A percentile compares a stretch with the other conserved stretches of the same genome.
Evolutionary conservation across 2,113 vertebrate species (phyloP).

Genomic region (Sitta europaea): DNA sequence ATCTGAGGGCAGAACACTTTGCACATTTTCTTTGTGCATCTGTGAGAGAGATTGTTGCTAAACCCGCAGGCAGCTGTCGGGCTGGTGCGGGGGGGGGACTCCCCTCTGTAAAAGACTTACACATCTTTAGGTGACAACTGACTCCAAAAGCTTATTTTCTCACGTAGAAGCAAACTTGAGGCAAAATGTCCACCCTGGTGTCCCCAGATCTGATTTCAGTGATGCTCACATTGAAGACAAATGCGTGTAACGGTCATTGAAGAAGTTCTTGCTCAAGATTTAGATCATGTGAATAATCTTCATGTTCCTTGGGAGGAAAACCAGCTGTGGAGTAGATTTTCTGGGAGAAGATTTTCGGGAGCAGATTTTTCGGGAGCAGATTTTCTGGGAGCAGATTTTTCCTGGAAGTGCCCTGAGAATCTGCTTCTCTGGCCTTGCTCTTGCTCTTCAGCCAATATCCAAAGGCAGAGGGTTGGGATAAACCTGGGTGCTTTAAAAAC

Average conservation of each 20-base stretch:
- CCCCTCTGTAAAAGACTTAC: background rate
- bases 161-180: background rate
- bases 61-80: background rate
- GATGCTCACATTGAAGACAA: background rate
- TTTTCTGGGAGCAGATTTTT: background rate
- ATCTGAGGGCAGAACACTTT: background rate
- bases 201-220: background rate
- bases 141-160: background rate
- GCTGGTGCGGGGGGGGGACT: background rate
- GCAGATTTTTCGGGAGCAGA: background rate
- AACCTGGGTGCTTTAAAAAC: background rate
- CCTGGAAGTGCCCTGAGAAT: background rate
- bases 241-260: rapidly evolving
- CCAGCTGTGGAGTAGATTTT: background rate
- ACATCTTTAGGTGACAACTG: background rate
- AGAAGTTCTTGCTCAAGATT: background rate
- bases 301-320: rapidly evolving
- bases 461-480: background rate
- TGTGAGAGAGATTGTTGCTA: background rate
- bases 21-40: background rate
- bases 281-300: background rate
- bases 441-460: background rate
- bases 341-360: background rate
- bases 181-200: background rate
- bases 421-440: background rate